Evolutionary conservation across 2,888 invertebrate genomes (phyloP), one percentile per base, ranked within the genome.

Genomic region (Zhuqinia jingwanae): DNA sequence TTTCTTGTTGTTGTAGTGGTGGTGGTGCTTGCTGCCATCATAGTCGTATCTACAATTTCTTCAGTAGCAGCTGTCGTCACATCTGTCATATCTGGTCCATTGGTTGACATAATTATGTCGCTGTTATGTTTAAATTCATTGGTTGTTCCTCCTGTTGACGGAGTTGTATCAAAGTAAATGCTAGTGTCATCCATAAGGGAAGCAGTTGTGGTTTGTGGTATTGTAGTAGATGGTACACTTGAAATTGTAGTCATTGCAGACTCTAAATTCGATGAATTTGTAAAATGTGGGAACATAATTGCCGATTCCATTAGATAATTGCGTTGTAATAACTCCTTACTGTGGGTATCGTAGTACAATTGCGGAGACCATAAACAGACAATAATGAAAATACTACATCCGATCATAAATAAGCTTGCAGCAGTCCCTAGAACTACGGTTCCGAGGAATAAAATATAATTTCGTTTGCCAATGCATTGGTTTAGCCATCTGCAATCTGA

Each of bases 401-500:
- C 94, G 90, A 95, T 94, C 78, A 97, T 95, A 89, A 95, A 94
- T 85, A 95, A 92, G 17, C 96, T 94, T 89, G 96, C 95, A 85
- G 95, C 93, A 88, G 96, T 95, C 25, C 97, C 97, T 77, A 96
- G 96, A 85, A 95, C 94, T 81, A 97, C 95, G 92, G 96, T 96
- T 92, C 95, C 95, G 90, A 97, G 94, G 92, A 97, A 97, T 36
- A 95, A 95, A 60, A 94, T 94, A 94, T 98, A 99, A 93, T 98
- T 99, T 91, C 97, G 94, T 63, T 95, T 95, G 10, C 99, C 99
- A 88, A 99, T 95, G 93, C 99, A 99, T 93, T 98, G 98, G 94
- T 99, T 99, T 90, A 99, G 94, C 99, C 99, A 99, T 94, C 98
- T 98, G 94, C 99, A 99, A 93, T 99, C 85, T 85, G 27, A 2